These are phyloP conservation scores for Palythoa heliodiscus DNA, from an alignment of 92 coral and sea anemone species.

Conservation along the genomic window DNA sequence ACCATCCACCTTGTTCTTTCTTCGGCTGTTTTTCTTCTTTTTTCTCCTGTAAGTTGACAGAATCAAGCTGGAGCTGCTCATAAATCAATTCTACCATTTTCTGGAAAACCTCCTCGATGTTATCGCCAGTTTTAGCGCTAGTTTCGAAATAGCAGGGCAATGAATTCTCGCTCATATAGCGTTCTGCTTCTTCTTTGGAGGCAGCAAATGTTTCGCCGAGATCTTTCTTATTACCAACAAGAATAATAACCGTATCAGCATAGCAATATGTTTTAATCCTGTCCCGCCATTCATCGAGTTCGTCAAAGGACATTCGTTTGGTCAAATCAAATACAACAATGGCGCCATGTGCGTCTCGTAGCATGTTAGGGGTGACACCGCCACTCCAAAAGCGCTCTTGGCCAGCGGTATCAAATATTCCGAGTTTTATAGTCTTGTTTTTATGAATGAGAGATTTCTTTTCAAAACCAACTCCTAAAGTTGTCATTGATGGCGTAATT, in stretches of 20 bases:
- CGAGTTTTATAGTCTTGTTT: not conserved
- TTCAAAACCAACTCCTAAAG: not conserved
- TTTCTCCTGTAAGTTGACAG: not conserved
- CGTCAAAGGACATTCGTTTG: constrained; percentile 1
- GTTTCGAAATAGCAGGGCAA: constrained; percentile 17
- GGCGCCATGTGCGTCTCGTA: constrained; percentile 4
- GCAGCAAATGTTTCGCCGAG: not conserved
- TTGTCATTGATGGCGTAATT: not conserved
- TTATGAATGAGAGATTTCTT: not conserved
- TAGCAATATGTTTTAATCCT: not conserved
- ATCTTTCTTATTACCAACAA: constrained; percentile 30
- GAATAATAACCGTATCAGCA: not conserved
- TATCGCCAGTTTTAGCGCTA: not conserved
- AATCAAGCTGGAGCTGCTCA: constrained; percentile 21
- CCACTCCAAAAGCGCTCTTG: not conserved
- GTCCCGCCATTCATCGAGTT: constrained; percentile 4
- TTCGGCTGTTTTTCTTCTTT: not conserved
- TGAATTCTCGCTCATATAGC: not conserved
- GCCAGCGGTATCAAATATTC: constrained; percentile 14
- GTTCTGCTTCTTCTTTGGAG: constrained; percentile 25
- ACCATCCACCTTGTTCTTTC: not conserved
- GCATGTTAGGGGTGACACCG: not conserved
- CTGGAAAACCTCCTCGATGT: constrained; percentile 19
- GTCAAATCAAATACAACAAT: constrained; percentile 17
- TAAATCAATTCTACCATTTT: constrained; percentile 18